Evolutionary conservation across 2,797 vertebrate genomes (phyloP).

Genomic region (Cirrhinus molitorella): DNA sequence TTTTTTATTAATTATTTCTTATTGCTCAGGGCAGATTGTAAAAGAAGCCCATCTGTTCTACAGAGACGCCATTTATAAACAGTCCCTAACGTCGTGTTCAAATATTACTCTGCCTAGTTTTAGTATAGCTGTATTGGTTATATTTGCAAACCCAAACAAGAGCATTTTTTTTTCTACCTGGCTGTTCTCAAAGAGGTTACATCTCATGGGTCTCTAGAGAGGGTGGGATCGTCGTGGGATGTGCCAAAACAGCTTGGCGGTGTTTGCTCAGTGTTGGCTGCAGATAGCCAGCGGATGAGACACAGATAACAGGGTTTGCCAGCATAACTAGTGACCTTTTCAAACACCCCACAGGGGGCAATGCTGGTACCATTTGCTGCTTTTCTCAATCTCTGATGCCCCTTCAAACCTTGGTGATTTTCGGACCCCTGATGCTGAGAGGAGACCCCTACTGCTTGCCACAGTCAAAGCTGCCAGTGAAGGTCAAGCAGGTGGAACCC

Average conservation of each 20-base stretch:
- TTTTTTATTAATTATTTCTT: conserved; percentile 16
- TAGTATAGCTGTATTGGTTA: conserved; percentile 37
- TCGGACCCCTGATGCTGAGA: conserved; percentile 47
- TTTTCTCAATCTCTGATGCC: conserved; percentile 52
- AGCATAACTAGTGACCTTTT: conserved; percentile 66
- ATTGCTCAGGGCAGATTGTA: conserved; percentile 22
- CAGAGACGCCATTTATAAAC: neutral
- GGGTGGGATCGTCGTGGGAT: conserved; percentile 51
- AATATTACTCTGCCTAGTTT: conserved; percentile 45
- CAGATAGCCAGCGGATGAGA: conserved; percentile 43
- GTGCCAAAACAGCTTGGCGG: conserved; percentile 48
- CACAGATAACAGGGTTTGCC: conserved; percentile 51
- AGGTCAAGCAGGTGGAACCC: conserved; percentile 58
- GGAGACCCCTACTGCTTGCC: conserved; percentile 42
- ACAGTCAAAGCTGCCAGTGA: conserved; percentile 52
- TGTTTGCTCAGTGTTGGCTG: conserved; percentile 54
- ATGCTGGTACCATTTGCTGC: conserved; percentile 48
- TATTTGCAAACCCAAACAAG: conserved; percentile 57
- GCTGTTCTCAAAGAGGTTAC: conserved; percentile 52
- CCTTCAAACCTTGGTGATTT: conserved; percentile 29
- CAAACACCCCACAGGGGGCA: conserved; percentile 52
- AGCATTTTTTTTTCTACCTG: conserved; percentile 47
- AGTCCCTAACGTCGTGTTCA: conserved; percentile 5
- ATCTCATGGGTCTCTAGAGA: conserved; percentile 48
- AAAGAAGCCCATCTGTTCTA: conserved; percentile 9